Evolutionary conservation across 1,140 invertebrate genomes (phyloP).

Genomic region (Delia radicum): DNA sequence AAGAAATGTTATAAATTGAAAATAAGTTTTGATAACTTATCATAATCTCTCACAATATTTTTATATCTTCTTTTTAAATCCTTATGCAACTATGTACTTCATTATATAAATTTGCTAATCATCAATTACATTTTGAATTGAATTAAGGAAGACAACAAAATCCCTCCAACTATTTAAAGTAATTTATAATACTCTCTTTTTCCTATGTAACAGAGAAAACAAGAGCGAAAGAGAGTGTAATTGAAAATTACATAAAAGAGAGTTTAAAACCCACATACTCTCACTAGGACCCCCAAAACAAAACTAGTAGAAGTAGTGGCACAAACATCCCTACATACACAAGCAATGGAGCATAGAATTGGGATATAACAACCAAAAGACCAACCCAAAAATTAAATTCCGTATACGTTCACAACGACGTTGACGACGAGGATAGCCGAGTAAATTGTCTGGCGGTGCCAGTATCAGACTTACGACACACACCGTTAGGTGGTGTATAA

Average conservation of each 20-base stretch:
- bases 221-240: neutral
- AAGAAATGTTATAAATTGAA: no score
- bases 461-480: conserved; percentile 28
- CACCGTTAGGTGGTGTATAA: conserved; percentile 26
- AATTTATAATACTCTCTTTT: no score
- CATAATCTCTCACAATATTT: no score
- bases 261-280: neutral
- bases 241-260: neutral
- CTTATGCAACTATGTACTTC: neutral
- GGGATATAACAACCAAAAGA: neutral
- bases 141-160: neutral
- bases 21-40: no score
- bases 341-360: neutral
- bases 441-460: conserved; percentile 15
- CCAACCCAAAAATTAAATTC: neutral
- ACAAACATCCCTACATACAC: neutral
- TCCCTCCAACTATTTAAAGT: no score
- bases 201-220: no score
- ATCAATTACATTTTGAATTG: neutral
- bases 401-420: neutral
- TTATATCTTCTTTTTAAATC: no score
- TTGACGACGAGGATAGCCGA: neutral
- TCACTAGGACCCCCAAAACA: neutral
- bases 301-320: neutral
- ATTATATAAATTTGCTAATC: neutral